Conservation (phyloP, 1,140 invertebrate genomes). For the Aricia agestis region DNA sequence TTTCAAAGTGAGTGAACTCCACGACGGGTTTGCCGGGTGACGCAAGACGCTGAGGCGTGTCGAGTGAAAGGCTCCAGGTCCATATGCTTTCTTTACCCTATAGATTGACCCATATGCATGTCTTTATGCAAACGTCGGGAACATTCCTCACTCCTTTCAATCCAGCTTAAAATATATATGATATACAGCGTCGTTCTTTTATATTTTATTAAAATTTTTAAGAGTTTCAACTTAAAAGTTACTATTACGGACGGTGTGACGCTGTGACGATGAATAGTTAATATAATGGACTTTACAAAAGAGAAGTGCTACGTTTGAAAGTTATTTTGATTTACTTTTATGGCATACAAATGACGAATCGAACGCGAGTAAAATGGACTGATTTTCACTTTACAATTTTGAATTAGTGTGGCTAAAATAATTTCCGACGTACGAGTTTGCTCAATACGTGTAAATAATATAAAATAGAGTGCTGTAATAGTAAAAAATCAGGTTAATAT, state of each 20-base stretch:
- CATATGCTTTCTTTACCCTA: conserved; percentile 9
- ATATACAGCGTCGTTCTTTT: neutral
- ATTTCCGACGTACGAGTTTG: too few relatives aligned
- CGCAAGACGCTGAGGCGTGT: conserved; percentile 25
- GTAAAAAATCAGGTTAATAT: too few relatives aligned
- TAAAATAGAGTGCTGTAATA: too few relatives aligned
- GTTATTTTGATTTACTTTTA: conserved; percentile 28
- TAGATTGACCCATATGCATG: conserved; percentile 12
- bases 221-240: neutral
- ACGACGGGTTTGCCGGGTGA: conserved; percentile 24
- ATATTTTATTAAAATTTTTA: neutral
- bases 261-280: too few relatives aligned
- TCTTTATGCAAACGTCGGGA: neutral
- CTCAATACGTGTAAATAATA: too few relatives aligned
- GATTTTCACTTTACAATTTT: conserved; percentile 22
- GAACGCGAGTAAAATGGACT: conserved; percentile 17
- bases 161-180: conserved; percentile 18
- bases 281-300: too few relatives aligned
- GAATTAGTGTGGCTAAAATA: neutral
- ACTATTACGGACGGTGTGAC: too few relatives aligned
- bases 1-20: conserved; percentile 35
- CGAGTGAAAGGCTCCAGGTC: conserved; percentile 30
- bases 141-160: conserved; percentile 12
- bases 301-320: conserved; percentile 26
- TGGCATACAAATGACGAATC: conserved; percentile 27